Base-by-base conservation (phyloP, 1,140 invertebrate species). In the Lepidurus arcticus region DNA sequence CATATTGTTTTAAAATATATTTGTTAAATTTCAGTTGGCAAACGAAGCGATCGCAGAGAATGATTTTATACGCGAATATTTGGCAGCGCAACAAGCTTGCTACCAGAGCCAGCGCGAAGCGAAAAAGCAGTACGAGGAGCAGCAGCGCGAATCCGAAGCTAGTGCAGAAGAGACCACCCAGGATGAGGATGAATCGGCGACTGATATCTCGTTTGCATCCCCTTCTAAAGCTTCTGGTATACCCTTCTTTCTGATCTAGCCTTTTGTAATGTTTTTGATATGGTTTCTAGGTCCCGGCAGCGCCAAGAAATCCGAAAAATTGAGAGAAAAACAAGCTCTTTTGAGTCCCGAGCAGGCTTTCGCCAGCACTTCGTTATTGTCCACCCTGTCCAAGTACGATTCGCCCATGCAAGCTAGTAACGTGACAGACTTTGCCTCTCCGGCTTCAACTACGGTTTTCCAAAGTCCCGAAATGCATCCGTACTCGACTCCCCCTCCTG, bases 1-100 rank as follows among this genome's bases (percentile, higher is more conserved):
- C 7, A 16, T 34, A 45, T 42, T 11, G 11, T 42, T 65, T 21
- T 75, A 42, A 8, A 10, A 34, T 42, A 81, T 3, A 7, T 9
- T 80, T n/a, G 78, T 16, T 24, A 80, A 42, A 10, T 45, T 44
- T 21, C 74, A 83, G 82, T 76, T 83, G 53, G 79, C 81, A 75
- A 81, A 81, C 76, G 82, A 81, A 43, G 80, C 77, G 13, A 73
- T 53, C 75, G 80, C 79, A 45, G 81, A 83, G 77, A 83, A 83
- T 81, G 82, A 83, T 79, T 78, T 82, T 77, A 79, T 83, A 10
- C 81, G 82, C 42, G 81, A 82, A 44, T 83, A 82, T 79, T 76
- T 83, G 45, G 82, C 82, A 73, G 80, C 80, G 21, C 82, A 83
- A 77, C 82, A 83, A 76, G 79, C 81, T 42, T 80, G 79, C n/a